Evolutionary conservation across 2,113 vertebrate genomes (phyloP).

Genomic region (Cygnus atratus): DNA sequence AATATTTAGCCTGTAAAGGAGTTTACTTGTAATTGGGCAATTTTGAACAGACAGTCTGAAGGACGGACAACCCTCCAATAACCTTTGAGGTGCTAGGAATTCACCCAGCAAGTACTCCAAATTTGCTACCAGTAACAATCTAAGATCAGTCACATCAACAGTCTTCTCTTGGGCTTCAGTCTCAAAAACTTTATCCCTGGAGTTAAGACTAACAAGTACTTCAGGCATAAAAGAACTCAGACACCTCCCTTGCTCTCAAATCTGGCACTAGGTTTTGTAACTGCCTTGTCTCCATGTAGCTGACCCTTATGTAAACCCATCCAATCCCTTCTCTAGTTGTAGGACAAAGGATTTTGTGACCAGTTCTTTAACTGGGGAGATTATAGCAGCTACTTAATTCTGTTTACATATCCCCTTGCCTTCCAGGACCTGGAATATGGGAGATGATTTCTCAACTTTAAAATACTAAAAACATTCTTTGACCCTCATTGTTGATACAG

Average conservation of each 20-base stretch:
- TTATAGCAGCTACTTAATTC: neutral
- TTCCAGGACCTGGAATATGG: neutral
- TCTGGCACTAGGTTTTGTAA: neutral
- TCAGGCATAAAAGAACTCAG: neutral
- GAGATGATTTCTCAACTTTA: neutral
- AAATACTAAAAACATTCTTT: neutral
- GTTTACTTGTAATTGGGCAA: neutral
- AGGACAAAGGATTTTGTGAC: neutral
- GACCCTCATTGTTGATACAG: neutral
- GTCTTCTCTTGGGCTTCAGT: rapidly evolving
- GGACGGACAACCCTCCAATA: neutral
- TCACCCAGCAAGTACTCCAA: neutral
- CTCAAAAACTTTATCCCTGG: neutral
- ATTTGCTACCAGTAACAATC: neutral
- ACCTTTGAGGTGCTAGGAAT: neutral
- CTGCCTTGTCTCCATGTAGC: rapidly evolving
- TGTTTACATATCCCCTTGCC: neutral
- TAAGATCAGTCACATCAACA: neutral
- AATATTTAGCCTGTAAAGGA: neutral
- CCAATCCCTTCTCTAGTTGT: neutral
- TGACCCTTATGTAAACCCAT: neutral
- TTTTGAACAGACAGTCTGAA: neutral
- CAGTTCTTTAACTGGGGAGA: neutral
- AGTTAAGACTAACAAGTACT: neutral
- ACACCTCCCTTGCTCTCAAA: neutral